Conservation (phyloP, 2,113 vertebrate genomes). For the Platycercus adscitus region DNA sequence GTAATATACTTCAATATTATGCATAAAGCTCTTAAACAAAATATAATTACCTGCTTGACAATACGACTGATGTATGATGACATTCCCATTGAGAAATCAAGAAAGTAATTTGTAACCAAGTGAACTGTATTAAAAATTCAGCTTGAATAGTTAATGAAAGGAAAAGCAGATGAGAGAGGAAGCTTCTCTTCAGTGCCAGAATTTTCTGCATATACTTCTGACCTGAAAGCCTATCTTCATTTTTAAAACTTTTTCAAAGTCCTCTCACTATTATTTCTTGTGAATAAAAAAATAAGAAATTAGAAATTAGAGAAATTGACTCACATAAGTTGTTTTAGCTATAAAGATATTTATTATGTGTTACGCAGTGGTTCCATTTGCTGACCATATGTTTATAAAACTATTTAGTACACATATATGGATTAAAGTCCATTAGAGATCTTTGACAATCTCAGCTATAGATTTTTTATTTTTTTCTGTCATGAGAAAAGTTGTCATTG, state of each 20-base stretch:
- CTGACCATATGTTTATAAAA: background rate
- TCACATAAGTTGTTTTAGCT: background rate
- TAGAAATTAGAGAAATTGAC: background rate
- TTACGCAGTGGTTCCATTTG: background rate
- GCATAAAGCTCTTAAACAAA: background rate
- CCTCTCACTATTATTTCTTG: background rate
- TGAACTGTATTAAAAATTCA: conserved; percentile 13
- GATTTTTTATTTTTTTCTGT: background rate
- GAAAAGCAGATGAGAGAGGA: background rate
- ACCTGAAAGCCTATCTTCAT: background rate
- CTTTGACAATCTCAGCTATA: background rate
- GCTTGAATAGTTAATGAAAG: background rate
- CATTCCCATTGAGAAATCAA: conserved; percentile 37
- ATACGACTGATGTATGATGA: background rate
- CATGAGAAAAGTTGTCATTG: background rate
- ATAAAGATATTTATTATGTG: background rate
- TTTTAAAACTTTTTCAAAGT: background rate
- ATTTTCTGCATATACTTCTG: background rate
- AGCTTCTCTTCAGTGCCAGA: background rate
- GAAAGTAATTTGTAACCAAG: background rate
- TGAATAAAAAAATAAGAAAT: background rate
- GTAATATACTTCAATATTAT: background rate
- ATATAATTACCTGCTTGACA: background rate
- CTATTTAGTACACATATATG: background rate
- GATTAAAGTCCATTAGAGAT: background rate